Percentiles rank a stretch among this genome's conserved stretches.
Evolutionary conservation across 2,888 invertebrate genomes (phyloP).

Genomic region (Drosophila meridiana): DNA sequence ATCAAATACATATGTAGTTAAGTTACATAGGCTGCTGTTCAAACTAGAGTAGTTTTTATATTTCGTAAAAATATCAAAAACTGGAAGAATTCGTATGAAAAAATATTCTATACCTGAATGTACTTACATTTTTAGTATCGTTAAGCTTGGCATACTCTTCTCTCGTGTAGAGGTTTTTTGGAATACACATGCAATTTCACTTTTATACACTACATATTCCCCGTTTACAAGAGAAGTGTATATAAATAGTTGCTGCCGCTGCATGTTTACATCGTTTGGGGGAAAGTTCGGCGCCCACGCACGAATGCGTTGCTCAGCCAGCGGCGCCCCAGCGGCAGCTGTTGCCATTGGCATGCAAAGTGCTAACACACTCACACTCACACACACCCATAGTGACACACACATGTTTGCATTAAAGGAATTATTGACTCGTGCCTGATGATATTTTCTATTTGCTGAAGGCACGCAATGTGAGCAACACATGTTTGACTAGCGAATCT

Average conservation of each 20-base stretch:
- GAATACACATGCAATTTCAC: neutral
- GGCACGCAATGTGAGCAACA: constrained; percentile 60
- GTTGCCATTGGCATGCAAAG: constrained; percentile 44
- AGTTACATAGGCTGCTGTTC: neutral
- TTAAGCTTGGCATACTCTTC: neutral
- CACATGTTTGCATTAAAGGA: constrained; percentile 19
- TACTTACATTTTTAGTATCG: neutral
- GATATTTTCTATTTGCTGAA: constrained; percentile 50
- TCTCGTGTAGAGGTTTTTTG: neutral
- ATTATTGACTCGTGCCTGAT: constrained; percentile 15
- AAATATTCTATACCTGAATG: neutral
- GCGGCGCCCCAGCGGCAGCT: constrained; percentile 34
- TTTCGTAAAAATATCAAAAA: neutral
- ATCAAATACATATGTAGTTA: neutral
- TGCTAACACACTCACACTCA: neutral
- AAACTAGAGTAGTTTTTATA: neutral
- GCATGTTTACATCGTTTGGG: constrained; percentile 58
- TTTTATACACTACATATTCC: neutral
- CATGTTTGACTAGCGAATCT: constrained; percentile 46
- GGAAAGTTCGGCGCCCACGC: constrained; percentile 74
- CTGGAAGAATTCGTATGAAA: neutral
- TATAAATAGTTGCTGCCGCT: constrained; percentile 55
- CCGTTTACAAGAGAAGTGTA: constrained; percentile 1
- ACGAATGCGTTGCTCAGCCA: constrained; percentile 73
- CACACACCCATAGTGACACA: neutral